Evolutionary conservation across 2,797 vertebrate species (phyloP).

Genomic region (Coranthus polyacanthus): DNA sequence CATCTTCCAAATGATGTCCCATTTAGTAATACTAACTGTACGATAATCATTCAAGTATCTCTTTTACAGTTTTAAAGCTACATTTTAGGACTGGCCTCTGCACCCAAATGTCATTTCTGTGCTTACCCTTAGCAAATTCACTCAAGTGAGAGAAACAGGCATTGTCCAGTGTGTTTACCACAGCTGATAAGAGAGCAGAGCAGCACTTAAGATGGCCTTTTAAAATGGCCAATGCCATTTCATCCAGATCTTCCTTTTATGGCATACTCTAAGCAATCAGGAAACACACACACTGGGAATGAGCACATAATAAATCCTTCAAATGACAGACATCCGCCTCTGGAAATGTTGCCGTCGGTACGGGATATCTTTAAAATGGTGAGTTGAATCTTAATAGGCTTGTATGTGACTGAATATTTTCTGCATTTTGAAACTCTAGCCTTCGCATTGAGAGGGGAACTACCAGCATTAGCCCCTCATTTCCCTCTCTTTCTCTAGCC

Average conservation of each 20-base stretch:
- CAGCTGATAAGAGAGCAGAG: constrained; percentile 64
- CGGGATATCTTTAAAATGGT: neutral
- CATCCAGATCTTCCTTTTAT: constrained; percentile 64
- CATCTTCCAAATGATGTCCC: too few species aligned
- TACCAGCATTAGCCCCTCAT: constrained; percentile 16
- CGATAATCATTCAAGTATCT: constrained; percentile 6
- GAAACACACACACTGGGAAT: constrained; percentile 51
- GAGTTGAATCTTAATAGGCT: neutral
- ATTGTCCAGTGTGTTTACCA: constrained; percentile 69
- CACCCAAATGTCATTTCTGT: constrained; percentile 46
- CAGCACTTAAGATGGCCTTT: constrained; percentile 71
- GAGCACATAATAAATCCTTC: constrained; percentile 29
- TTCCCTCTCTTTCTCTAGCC: constrained; percentile 28
- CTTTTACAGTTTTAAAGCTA: constrained; percentile 20
- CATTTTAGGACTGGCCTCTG: constrained; percentile 25
- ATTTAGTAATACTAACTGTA: too few species aligned
- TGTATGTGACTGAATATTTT: neutral
- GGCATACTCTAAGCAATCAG: constrained; percentile 64
- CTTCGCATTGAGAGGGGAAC: constrained; percentile 22
- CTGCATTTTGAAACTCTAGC: neutral
- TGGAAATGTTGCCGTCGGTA: too few species aligned
- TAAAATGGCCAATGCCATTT: constrained; percentile 66
- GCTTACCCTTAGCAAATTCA: constrained; percentile 56
- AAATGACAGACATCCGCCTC: constrained; percentile 19
- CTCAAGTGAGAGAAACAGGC: constrained; percentile 46